Base-by-base conservation (phyloP, 2,797 vertebrate species). In the Orestias chungarensis region DNA sequence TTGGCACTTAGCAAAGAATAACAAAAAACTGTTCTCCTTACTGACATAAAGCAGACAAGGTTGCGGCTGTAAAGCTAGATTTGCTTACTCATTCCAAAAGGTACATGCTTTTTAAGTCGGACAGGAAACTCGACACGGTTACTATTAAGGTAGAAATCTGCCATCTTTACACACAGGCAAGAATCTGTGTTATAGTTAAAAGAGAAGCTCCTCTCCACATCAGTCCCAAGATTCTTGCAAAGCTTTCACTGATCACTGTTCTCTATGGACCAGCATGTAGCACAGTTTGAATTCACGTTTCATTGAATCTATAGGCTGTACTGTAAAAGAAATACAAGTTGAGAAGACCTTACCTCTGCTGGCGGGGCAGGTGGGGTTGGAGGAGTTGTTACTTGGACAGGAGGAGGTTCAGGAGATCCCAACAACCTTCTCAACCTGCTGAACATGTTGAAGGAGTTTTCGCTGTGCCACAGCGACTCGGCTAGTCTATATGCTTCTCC, bases 281-380 rank as follows among this genome's bases (percentile, higher is more conserved):
- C 10, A 29, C n/a, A 52, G n/a, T 6, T 1, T 2, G 8, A 25
- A 50, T 52, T n/a, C 3, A 38, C 1, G 14, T 61, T 59, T 54
- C 50, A 15, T 5, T 27, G 15, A 29, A 6, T 27, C 18, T 59
- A n/a, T 50, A n/a, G n/a, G n/a, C n/a, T n/a, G n/a, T n/a, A 57
- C 33, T 18, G 6, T 33, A 59, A 54, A 50, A 10, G 8, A 49
- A 42, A 3, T 0, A 42, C 38, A 61, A 55, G 46, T 2, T 40
- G 14, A 43, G 1, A 18, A n/a, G 68, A 59, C 43, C 84, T 82
- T 93, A 95, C 93, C 93, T 85, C 76, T 0, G 80, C 68, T 8
- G 86, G 59, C 3, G 88, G 82, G 50, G 84, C 64, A 2, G 83
- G 23, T 2, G 82, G 8, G 11, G 88, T 2, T 20, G 76, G 59